Conservation (phyloP, 2,888 invertebrate genomes). For the Meiosimyza platycephala region DNA sequence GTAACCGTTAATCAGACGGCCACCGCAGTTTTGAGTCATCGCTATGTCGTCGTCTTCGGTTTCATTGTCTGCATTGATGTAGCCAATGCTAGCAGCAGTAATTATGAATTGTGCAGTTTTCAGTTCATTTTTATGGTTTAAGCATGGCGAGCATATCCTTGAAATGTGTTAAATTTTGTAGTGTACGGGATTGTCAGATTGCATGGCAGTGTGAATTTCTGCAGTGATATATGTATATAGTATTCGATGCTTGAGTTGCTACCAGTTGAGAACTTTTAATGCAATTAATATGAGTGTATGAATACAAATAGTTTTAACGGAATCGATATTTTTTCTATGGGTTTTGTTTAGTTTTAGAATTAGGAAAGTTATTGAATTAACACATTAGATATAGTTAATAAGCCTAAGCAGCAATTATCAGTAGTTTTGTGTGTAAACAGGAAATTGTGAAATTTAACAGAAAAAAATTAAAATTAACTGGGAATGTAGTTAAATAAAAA, state of each 20-base stretch:
- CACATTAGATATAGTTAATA: too few species aligned
- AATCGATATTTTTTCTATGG: too few species aligned
- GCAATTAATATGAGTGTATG: conserved; percentile 2
- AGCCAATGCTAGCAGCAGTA: background rate
- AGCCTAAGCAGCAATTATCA: too few species aligned
- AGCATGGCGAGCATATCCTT: conserved; percentile 32
- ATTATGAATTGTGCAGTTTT: conserved; percentile 9
- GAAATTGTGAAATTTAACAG: too few species aligned
- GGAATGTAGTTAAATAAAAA: too few species aligned
- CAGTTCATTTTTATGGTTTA: conserved; percentile 23
- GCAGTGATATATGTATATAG: background rate
- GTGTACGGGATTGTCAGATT: conserved; percentile 1
- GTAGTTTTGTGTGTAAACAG: too few species aligned
- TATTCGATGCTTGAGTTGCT: background rate
- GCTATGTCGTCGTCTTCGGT: conserved; percentile 3
- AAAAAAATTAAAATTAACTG: too few species aligned
- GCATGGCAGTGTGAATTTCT: conserved; percentile 20
- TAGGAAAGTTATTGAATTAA: too few species aligned
- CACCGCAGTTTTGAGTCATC: background rate
- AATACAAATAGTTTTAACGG: too few species aligned
- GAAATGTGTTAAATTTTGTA: conserved; percentile 27
- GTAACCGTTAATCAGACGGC: conserved; percentile 26
- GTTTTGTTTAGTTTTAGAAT: too few species aligned
- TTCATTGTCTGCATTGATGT: background rate
- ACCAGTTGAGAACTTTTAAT: conserved; percentile 9